These are phyloP conservation scores for Berghia stephanieae DNA, from an alignment of 1,140 invertebrate genomes.

Conservation along the genomic window DNA sequence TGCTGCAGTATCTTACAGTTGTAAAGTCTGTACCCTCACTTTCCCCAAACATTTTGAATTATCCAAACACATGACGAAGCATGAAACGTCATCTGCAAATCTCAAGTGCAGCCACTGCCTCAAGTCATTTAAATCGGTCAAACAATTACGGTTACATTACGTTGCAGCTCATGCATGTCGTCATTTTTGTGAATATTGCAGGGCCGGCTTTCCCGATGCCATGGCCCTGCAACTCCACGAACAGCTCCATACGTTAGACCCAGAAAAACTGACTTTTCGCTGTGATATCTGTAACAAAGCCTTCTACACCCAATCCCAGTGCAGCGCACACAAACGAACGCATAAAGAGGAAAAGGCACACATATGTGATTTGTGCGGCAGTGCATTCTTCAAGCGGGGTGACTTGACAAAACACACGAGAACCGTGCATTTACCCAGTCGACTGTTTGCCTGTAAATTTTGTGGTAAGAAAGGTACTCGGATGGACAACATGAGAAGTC, in stretches of 20 bases:
- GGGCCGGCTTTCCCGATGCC: slow-evolving; percentile 31
- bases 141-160: slow-evolving; percentile 37
- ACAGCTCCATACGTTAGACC: slow-evolving; percentile 28
- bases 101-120: slow-evolving; percentile 37
- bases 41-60: slow-evolving; percentile 24
- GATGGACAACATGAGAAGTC: slow-evolving; percentile 69
- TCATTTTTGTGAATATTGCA: slow-evolving; percentile 38
- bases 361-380: slow-evolving; percentile 70
- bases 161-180: slow-evolving; percentile 33
- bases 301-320: slow-evolving; percentile 71
- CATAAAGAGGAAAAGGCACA: slow-evolving; percentile 70
- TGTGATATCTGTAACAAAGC: slow-evolving; percentile 72
- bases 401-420: slow-evolving; percentile 62
- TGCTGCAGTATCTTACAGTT: neutral
- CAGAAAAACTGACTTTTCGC: slow-evolving; percentile 42
- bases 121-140: slow-evolving; percentile 36
- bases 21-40: slow-evolving; percentile 16
- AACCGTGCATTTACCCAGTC: slow-evolving; percentile 57
- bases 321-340: slow-evolving; percentile 69
- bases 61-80: slow-evolving; percentile 22
- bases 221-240: slow-evolving; percentile 36
- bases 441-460: slow-evolving; percentile 58
- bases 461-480: slow-evolving; percentile 69
- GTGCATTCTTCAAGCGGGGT: slow-evolving; percentile 62
- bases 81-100: slow-evolving; percentile 20